Percentiles rank a stretch among this genome's conserved stretches.
These are phyloP conservation scores for Globia sparganii DNA, from an alignment of 2,888 invertebrate genomes.

Conservation along the genomic window DNA sequence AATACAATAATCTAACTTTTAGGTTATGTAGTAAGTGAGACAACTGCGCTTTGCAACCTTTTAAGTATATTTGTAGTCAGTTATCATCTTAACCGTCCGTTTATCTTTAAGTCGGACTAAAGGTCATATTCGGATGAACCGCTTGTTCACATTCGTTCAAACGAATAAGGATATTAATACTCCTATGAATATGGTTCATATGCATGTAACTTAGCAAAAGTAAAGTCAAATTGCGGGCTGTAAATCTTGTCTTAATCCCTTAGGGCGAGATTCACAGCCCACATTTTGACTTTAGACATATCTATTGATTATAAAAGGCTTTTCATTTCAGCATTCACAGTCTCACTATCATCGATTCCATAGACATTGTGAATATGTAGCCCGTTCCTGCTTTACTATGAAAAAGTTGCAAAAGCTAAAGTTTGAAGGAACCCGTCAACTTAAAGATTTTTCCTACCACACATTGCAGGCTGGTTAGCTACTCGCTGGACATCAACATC, in stretches of 20 bases:
- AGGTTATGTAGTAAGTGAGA: not conserved
- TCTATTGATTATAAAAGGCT: not conserved
- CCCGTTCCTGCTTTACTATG: not conserved
- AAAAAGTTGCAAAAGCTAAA: not conserved
- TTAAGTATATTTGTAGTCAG: not conserved
- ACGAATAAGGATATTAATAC: too few species aligned
- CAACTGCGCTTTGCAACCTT: not conserved
- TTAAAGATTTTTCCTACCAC: rapidly evolving
- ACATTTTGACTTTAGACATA: not conserved
- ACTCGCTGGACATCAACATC: slow-evolving; percentile 96
- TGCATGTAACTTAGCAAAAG: too few species aligned
- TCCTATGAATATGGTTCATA: too few species aligned
- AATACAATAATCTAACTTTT: too few species aligned
- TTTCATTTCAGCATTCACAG: not conserved
- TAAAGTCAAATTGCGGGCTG: too few species aligned
- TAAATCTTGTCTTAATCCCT: not conserved
- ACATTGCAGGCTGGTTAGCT: slow-evolving; percentile 93
- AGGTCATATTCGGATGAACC: too few species aligned
- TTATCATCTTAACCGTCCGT: not conserved
- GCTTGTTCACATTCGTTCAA: too few species aligned
- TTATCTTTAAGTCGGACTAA: too few species aligned
- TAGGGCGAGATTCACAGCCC: not conserved
- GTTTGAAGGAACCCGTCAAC: not conserved
- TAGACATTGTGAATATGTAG: too few species aligned
- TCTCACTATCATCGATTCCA: not conserved